Evolutionary conservation across 2,797 vertebrate genomes (phyloP).

Genomic region (Glyptemys insculpta): DNA sequence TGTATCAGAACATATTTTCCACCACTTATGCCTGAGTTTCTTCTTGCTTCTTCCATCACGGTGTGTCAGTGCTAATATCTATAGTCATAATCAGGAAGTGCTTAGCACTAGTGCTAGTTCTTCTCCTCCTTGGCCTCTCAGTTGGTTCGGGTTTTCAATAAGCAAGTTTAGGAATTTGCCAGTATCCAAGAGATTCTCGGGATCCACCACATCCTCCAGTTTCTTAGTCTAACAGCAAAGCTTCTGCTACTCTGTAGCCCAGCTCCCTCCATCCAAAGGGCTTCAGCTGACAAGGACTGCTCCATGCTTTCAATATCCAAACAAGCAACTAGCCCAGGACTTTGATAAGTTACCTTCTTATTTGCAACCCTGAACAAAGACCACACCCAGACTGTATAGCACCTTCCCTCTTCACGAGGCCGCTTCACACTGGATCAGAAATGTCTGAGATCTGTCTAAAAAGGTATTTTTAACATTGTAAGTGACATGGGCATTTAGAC

Average conservation of each 20-base stretch:
- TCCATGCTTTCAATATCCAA: too few species aligned
- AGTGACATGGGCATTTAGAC: background rate
- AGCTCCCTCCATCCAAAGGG: too few species aligned
- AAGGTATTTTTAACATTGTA: background rate
- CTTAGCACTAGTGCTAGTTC: background rate
- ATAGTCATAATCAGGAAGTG: background rate
- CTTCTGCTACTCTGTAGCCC: too few species aligned
- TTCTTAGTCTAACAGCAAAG: too few species aligned
- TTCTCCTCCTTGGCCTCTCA: background rate
- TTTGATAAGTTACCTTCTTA: background rate
- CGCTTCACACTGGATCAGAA: background rate
- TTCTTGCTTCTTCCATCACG: background rate
- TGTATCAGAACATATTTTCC: background rate
- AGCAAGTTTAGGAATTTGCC: background rate
- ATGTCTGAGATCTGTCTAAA: background rate
- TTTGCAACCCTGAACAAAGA: background rate
- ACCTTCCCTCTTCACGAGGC: background rate
- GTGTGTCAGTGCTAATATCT: background rate
- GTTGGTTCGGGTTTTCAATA: background rate
- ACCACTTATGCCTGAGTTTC: fast-evolving
- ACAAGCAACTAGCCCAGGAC: background rate
- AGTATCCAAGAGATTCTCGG: background rate
- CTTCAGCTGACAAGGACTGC: too few species aligned
- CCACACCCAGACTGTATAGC: background rate
- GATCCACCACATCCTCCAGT: too few species aligned